Base-by-base conservation (phyloP, 2,113 vertebrate species). In the Anarhynchus alexandrinus region DNA sequence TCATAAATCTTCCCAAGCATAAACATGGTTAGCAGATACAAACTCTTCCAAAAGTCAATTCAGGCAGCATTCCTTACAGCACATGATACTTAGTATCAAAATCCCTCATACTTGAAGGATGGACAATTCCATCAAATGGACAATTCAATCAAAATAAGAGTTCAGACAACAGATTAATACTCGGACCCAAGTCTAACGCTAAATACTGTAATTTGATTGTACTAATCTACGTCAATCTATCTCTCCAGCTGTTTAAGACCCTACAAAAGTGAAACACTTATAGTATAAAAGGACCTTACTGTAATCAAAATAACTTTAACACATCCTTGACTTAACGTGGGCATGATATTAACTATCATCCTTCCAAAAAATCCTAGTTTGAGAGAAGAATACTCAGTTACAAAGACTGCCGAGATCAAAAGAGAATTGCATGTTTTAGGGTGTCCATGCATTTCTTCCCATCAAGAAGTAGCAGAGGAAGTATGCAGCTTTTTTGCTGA, bases 31-130 rank as follows among this genome's bases (percentile, higher is more conserved):
- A 65, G 55, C 36, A 62, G 9, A 16, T 2, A 66, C 11, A 58
- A 78, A 71, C 7, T 77, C 78, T 45, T 45, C 57, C 38, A 64
- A 16, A 52, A 58, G 16, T 30, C 27, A 62, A 40, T n/a, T 55
- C 64, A 30, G 9, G 25, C 14, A 49, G 6, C 0, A 0, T 2
- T 52, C 55, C 51, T 61, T n/a, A 70, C 11, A 47, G 8, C 2
- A 38, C 13, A 51, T 5, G 9, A 82, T 34, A n/a, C 3, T 59
- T 25, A 27, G 6, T 20, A 40, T 11, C 59, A 81, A 73, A 32
- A 22, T 3, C 8, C 22, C 8, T n/a, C n/a, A n/a, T n/a, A n/a
- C n/a, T n/a, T n/a, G n/a, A n/a, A n/a, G n/a, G n/a, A n/a, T 6
- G 14, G 40, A 69, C n/a, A 78, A 61, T 18, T 38, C 11, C 71